Conservation (phyloP, 2,113 vertebrate genomes). For the Vanacampus margaritifer region DNA sequence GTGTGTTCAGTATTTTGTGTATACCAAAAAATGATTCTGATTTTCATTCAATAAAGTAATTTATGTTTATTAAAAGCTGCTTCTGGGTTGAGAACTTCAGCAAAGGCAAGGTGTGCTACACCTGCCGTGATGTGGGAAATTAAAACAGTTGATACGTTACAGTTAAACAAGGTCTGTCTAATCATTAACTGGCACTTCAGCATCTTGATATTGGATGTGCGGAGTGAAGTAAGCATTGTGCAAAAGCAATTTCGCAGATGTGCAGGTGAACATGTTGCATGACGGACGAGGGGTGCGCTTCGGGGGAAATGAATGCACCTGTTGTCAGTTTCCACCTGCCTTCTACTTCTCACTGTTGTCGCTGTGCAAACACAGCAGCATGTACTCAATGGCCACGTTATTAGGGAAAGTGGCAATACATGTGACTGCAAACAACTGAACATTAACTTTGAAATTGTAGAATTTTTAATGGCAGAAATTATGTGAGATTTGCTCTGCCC, state of each 20-base stretch:
- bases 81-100: neutral
- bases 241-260: slow-evolving; percentile 35
- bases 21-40: slow-evolving; percentile 45
- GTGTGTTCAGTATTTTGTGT: slow-evolving; percentile 64
- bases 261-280: slow-evolving; percentile 54
- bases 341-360: slow-evolving; percentile 31
- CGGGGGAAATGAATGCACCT: slow-evolving; percentile 60
- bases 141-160: neutral
- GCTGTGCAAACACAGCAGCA: slow-evolving; percentile 56
- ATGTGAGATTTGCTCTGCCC: no score
- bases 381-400: neutral
- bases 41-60: slow-evolving; percentile 78
- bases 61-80: slow-evolving; percentile 72
- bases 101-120: neutral
- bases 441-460: no score
- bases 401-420: neutral
- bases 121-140: slow-evolving; percentile 4
- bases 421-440: neutral
- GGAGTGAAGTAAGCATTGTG: slow-evolving; percentile 24
- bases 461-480: no score
- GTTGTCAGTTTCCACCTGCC: slow-evolving; percentile 66
- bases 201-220: slow-evolving; percentile 7
- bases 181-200: slow-evolving; percentile 53
- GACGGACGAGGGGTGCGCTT: slow-evolving; percentile 53
- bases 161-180: slow-evolving; percentile 32